Percentiles rank a stretch among this genome's conserved stretches.
Conservation (phyloP, 2,797 vertebrate genomes). For the Galago senegalensis region DNA sequence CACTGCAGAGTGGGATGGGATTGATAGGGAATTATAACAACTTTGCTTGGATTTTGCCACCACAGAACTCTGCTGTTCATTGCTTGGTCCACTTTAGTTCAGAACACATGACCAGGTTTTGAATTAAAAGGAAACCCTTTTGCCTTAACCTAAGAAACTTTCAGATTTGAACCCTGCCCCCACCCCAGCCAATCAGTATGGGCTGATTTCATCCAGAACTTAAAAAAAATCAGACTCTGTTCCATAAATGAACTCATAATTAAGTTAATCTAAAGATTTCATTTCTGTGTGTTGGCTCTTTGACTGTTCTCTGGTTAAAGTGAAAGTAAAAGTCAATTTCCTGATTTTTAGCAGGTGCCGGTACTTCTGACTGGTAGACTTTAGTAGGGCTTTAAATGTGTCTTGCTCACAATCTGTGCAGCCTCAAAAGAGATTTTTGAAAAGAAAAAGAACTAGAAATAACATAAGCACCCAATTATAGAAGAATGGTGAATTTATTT, state of each 20-base stretch:
- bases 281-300: not conserved
- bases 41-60: not conserved
- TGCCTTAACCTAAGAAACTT: not conserved
- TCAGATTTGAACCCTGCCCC: not conserved
- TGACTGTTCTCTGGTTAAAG: not conserved
- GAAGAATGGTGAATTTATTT: slow-evolving; percentile 14
- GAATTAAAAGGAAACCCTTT: not conserved
- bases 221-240: not conserved
- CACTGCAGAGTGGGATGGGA: not conserved
- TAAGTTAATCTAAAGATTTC: not conserved
- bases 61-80: not conserved
- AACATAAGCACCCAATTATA: not conserved
- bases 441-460: slow-evolving; percentile 10
- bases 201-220: not conserved
- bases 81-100: not conserved
- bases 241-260: not conserved
- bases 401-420: slow-evolving; percentile 18
- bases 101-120: not conserved
- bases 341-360: not conserved
- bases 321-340: not conserved
- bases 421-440: slow-evolving; percentile 36
- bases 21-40: not conserved
- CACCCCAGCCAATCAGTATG: not conserved
- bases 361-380: not conserved
- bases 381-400: not conserved